Conservation (phyloP, 2,113 vertebrate genomes). For the Python bivittatus region DNA sequence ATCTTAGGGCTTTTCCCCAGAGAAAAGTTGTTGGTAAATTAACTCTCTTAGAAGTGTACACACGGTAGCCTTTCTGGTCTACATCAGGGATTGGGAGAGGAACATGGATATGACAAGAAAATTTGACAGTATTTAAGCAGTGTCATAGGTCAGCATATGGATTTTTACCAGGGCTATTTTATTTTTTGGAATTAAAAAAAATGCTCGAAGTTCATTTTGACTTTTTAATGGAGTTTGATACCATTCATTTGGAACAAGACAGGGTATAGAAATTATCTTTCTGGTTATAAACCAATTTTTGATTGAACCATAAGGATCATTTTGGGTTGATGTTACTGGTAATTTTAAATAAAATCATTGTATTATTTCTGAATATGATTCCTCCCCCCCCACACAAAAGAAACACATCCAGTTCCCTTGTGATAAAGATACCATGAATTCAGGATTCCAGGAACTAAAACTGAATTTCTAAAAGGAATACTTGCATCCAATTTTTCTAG, state of each 20-base stretch:
- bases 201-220: slow-evolving; percentile 51
- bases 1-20: slow-evolving; percentile 84
- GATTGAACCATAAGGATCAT: slow-evolving; percentile 39
- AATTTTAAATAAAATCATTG: slow-evolving; percentile 43
- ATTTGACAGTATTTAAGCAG: slow-evolving; percentile 79
- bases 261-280: slow-evolving; percentile 31
- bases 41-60: slow-evolving; percentile 80
- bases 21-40: slow-evolving; percentile 85
- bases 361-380: slow-evolving; percentile 23
- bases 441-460: slow-evolving; percentile 55
- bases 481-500: slow-evolving; percentile 49
- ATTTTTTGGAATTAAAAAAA: slow-evolving; percentile 62
- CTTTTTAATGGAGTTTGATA: slow-evolving; percentile 47
- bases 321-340: slow-evolving; percentile 48
- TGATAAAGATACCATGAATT: slow-evolving; percentile 22
- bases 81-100: slow-evolving; percentile 76
- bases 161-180: slow-evolving; percentile 67
- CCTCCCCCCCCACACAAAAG: neutral
- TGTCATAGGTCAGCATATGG: slow-evolving; percentile 77
- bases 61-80: slow-evolving; percentile 79
- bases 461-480: slow-evolving; percentile 42
- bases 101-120: slow-evolving; percentile 84
- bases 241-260: neutral
- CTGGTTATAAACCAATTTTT: slow-evolving; percentile 31
- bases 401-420: slow-evolving; percentile 30